Conservation (phyloP, 2,113 vertebrate species). For the Chaetops frenatus region DNA sequence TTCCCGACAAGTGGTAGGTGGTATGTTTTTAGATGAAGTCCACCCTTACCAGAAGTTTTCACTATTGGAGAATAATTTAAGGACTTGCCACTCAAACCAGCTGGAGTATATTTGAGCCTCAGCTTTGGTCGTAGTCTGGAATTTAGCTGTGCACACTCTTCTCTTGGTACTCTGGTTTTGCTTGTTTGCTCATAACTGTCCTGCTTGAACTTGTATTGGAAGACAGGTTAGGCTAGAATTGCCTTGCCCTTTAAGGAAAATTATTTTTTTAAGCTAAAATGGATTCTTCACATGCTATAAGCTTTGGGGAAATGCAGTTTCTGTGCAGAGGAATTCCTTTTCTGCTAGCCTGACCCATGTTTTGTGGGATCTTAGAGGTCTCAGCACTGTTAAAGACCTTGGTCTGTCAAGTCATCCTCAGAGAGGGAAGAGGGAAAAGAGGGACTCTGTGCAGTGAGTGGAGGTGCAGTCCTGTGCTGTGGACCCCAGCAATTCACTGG, state of each 20-base stretch:
- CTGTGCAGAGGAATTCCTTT: background rate
- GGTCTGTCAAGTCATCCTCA: accelerated
- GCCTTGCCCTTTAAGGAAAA: background rate
- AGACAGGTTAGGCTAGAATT: background rate
- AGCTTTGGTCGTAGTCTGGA: background rate
- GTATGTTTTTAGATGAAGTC: background rate
- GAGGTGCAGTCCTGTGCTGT: accelerated
- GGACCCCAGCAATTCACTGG: background rate
- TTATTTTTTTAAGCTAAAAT: background rate
- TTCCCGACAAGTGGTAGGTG: background rate
- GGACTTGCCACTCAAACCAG: background rate
- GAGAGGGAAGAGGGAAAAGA: background rate
- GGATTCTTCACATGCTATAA: background rate
- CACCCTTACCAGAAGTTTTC: background rate
- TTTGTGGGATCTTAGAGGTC: background rate
- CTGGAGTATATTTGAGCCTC: background rate
- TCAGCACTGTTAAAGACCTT: background rate
- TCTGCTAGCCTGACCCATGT: background rate
- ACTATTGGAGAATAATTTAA: background rate
- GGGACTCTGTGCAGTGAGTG: background rate
- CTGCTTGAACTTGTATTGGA: background rate
- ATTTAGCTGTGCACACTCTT: background rate
- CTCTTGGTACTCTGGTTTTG: background rate
- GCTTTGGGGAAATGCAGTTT: background rate
- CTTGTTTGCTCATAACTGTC: background rate